phyloP scores from a whole-genome alignment of 2,888 invertebrate species.

The Thera britannica region DNA sequence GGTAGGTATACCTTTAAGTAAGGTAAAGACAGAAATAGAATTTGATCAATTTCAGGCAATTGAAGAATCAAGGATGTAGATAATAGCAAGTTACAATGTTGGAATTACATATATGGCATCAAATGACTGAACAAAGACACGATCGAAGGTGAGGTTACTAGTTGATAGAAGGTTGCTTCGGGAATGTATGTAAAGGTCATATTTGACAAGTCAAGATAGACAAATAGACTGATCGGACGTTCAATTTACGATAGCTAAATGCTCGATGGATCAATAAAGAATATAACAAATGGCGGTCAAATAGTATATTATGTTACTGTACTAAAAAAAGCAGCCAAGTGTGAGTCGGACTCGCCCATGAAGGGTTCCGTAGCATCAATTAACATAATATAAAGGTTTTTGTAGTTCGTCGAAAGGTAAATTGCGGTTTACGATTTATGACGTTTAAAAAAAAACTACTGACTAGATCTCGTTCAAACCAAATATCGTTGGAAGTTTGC shows the following conservation, averaged over 20 bases:
- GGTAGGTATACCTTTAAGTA: too few relatives aligned
- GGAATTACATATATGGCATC: conserved; percentile 14
- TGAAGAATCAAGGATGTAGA: conserved; percentile 15
- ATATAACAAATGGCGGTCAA: not conserved
- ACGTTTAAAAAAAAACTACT: too few relatives aligned
- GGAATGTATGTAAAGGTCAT: conserved; percentile 39
- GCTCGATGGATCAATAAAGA: too few relatives aligned
- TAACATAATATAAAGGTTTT: too few relatives aligned
- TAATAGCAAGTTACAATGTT: conserved; percentile 6
- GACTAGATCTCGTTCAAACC: too few relatives aligned
- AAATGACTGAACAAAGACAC: conserved; percentile 19
- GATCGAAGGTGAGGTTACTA: conserved; percentile 29
- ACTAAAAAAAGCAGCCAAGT: too few relatives aligned
- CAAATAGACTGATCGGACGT: conserved; percentile 26
- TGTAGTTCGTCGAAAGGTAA: too few relatives aligned
- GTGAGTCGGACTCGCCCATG: too few relatives aligned
- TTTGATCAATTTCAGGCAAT: conserved; percentile 3
- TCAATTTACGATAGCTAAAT: conserved; percentile 8
- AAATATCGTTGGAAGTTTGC: too few relatives aligned
- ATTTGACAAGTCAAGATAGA: conserved; percentile 39
- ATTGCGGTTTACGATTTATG: too few relatives aligned
- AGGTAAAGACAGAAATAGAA: conserved; percentile 14
- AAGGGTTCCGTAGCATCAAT: too few relatives aligned
- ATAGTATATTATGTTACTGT: not conserved
- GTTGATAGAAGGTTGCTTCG: conserved; percentile 33